A percentile compares a stretch with the other conserved stretches of the same genome.
These are phyloP conservation scores for Lasaia peninsularis DNA, from an alignment of 1,140 invertebrate species.

Conservation along the genomic window DNA sequence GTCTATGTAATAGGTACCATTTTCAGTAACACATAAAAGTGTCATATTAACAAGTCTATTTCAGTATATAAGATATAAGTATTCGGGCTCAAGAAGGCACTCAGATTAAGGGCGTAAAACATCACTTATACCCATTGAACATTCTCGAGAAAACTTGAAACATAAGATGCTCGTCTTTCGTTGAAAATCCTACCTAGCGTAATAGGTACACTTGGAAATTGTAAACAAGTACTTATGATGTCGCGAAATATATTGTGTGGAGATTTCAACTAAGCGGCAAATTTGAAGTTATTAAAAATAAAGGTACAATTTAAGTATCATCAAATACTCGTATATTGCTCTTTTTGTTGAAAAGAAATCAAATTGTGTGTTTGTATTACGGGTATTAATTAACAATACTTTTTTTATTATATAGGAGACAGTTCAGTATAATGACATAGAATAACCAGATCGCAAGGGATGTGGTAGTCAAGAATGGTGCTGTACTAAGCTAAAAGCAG, in stretches of 20 bases:
- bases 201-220: constrained; percentile 2
- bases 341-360: no score
- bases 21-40: background rate
- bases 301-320: no score
- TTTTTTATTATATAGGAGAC: no score
- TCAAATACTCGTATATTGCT: no score
- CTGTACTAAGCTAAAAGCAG: no score
- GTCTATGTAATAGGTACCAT: no score
- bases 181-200: constrained; percentile 16
- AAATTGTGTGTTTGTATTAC: no score
- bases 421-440: no score
- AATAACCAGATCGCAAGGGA: no score
- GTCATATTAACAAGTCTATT: constrained; percentile 11
- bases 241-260: background rate
- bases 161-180: constrained; percentile 8
- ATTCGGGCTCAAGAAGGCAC: constrained; percentile 17
- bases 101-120: constrained; percentile 15
- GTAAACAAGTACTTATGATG: background rate
- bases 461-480: no score
- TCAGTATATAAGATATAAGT: background rate
- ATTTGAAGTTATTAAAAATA: no score
- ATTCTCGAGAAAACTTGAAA: constrained; percentile 13
- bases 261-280: background rate
- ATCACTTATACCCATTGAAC: constrained; percentile 13
- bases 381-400: no score